Evolutionary conservation across 1,140 invertebrate species (phyloP), one percentile per base, ranked within the genome.

Genomic region (Zaprionus kolodkinae): DNA sequence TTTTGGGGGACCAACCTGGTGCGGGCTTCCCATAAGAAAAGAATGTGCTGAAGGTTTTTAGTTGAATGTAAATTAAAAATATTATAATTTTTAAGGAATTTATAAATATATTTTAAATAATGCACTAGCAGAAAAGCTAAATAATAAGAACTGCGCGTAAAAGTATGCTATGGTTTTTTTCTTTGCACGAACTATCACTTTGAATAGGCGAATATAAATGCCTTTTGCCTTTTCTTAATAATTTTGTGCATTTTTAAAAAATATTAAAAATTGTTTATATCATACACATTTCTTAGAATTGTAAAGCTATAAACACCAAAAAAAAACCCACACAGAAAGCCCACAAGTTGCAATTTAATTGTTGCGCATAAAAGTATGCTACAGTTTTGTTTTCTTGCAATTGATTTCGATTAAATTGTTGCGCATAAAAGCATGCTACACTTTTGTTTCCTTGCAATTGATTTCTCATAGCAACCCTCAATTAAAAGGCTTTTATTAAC

Each of bases 111-210:
- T n/a, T 13, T 2, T 7, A 6, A 7, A 13, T 3, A 40, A 40
- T 40, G 13, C 6, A 21, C 21, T 21, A 21, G 21, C 2, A 2
- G 2, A 21, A 21, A 21, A 21, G 21, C 21, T 21, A 21, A 21
- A 21, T 21, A 21, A 21, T 21, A 21, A 21, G 2, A 40, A n/a
- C 4, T 40, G 45, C 45, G 45, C 45, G 5, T 25, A 50, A 50
- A 50, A 50, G 45, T 50, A 50, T 50, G 45, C 45, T 50, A 50
- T 17, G 21, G 11, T 13, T 48, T 50, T 50, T 48, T 1, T 21
- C 2, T 25, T 50, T 6, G 1, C 10, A 1, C 0, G 4, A 11
- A 50, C 45, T 25, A 3, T 11, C 0, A 6, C 3, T 15, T 45
- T n/a, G 6, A 6, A 15, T 2, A 6, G 13, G 0, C 40, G 7